phyloP scores from a whole-genome alignment of 2,113 vertebrate genomes.

The Anser brachyrhynchus region DNA sequence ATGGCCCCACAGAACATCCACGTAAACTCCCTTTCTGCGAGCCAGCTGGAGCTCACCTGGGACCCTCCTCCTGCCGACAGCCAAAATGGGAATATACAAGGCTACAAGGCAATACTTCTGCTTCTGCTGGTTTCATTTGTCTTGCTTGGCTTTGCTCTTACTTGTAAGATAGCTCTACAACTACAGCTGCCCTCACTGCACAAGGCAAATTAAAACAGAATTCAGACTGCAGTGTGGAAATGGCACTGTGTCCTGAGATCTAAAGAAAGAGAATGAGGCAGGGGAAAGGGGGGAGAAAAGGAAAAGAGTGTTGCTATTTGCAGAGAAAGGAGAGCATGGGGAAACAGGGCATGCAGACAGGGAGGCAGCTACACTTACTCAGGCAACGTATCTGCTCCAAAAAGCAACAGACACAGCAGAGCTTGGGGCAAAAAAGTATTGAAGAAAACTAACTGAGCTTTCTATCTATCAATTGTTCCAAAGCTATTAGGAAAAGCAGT shows the following conservation, averaged over 20 bases:
- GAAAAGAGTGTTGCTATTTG: background rate
- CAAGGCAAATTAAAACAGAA: slow-evolving; percentile 13
- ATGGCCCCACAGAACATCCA: slow-evolving; percentile 90
- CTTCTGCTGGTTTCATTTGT: background rate
- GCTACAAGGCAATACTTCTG: slow-evolving; percentile 88
- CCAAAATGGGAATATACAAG: slow-evolving; percentile 96
- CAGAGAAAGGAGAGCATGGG: background rate
- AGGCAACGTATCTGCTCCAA: background rate
- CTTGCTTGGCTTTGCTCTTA: background rate
- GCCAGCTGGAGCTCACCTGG: slow-evolving; percentile 92
- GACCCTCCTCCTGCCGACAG: slow-evolving; percentile 89
- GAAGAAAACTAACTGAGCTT: slow-evolving; percentile 33
- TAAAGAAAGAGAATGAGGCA: background rate
- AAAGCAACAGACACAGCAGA: background rate
- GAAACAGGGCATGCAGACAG: slow-evolving; percentile 2
- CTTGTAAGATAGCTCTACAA: background rate
- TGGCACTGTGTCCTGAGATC: background rate
- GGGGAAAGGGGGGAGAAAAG: background rate
- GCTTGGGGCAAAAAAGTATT: background rate
- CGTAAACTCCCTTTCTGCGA: slow-evolving; percentile 84
- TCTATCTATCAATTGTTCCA: background rate
- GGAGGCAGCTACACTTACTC: background rate
- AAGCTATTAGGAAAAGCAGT: slow-evolving; percentile 42
- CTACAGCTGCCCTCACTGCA: background rate
- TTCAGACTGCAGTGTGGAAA: background rate